Evolutionary conservation across 2,888 invertebrate genomes (phyloP).

Genomic region (Amaurobius ferox): DNA sequence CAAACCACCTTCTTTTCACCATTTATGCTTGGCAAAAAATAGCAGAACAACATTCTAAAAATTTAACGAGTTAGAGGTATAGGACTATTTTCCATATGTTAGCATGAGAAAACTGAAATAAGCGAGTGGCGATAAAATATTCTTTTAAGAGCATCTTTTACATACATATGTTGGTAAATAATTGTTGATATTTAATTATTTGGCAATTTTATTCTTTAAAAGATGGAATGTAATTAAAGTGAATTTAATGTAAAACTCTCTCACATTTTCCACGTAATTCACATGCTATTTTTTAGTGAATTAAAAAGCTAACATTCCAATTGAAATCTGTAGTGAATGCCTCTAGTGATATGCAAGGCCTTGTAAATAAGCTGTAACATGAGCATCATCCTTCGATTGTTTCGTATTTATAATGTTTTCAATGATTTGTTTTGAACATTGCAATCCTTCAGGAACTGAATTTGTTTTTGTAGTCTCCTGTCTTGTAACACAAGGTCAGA

Average conservation of each 20-base stretch:
- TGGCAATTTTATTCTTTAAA: not conserved
- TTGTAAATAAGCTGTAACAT: slow-evolving; percentile 49
- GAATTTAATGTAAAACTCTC: not conserved
- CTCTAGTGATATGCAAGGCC: not conserved
- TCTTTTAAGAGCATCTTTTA: not conserved
- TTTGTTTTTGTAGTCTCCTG: slow-evolving; percentile 35
- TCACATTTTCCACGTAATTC: slow-evolving; percentile 5
- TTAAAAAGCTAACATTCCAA: not conserved
- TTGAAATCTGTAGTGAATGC: slow-evolving; percentile 16
- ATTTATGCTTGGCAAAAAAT: too few species aligned
- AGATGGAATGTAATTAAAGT: not conserved
- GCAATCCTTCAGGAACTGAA: slow-evolving; percentile 1
- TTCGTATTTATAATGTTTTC: not conserved
- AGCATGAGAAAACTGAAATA: too few species aligned
- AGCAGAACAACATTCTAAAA: too few species aligned
- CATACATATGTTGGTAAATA: not conserved
- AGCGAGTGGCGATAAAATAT: too few species aligned
- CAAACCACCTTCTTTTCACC: too few species aligned
- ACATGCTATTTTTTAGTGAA: not conserved
- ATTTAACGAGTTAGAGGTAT: too few species aligned
- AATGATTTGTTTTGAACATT: not conserved
- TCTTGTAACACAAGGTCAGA: slow-evolving; percentile 38
- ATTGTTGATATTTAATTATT: not conserved
- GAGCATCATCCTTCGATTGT: slow-evolving; percentile 20
- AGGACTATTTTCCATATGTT: too few species aligned